Conservation (phyloP, 2,888 invertebrate species). For the Eumacrocentrus americanus region DNA sequence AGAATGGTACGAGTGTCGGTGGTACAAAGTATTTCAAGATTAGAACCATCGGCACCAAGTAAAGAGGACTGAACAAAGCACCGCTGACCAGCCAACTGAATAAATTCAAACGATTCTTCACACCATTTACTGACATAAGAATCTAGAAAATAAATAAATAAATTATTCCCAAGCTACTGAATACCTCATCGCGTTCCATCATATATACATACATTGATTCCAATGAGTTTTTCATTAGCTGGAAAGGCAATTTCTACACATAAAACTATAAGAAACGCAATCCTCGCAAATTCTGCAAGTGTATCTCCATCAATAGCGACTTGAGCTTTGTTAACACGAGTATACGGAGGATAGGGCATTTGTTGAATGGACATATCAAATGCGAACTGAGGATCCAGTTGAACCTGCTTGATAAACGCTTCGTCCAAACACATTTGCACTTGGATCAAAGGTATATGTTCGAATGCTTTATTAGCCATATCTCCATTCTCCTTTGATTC, state of each 20-base stretch:
- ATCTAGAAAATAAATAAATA: constrained; percentile 29
- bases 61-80: constrained; percentile 46
- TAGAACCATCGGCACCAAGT: constrained; percentile 47
- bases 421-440: constrained; percentile 53
- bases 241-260: constrained; percentile 51
- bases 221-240: constrained; percentile 56
- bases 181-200: no score
- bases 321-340: constrained; percentile 38
- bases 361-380: constrained; percentile 50
- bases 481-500: constrained; percentile 30
- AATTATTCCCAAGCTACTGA: neutral
- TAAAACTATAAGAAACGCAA: constrained; percentile 52
- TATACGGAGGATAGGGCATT: constrained; percentile 56
- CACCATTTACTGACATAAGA: constrained; percentile 57
- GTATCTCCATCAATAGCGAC: constrained; percentile 41
- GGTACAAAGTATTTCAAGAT: constrained; percentile 51
- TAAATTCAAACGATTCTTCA: constrained; percentile 51
- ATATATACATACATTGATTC: constrained; percentile 43
- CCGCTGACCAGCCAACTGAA: constrained; percentile 55
- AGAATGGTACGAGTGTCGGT: constrained; percentile 47
- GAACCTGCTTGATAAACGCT: constrained; percentile 43
- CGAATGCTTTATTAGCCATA: constrained; percentile 19
- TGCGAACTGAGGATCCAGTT: constrained; percentile 13
- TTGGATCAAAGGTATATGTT: constrained; percentile 41
- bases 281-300: constrained; percentile 45